phyloP scores from a whole-genome alignment of 2,888 invertebrate genomes.

The Julus scanicus region DNA sequence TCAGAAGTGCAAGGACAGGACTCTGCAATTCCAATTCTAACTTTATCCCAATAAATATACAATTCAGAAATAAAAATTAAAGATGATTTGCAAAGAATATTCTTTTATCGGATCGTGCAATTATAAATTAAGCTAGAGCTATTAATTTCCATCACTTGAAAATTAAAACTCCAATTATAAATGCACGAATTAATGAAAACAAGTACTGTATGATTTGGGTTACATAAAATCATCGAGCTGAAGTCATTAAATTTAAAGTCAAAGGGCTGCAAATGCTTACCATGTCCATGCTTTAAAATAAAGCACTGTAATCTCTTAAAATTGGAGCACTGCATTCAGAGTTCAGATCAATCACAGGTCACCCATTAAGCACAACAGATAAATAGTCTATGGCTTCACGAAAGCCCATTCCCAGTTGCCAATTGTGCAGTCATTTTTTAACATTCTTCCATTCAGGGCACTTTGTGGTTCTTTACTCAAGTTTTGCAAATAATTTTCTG shows the following conservation, averaged over 20 bases:
- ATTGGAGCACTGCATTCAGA: slow-evolving; percentile 5
- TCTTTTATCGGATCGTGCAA: not conserved
- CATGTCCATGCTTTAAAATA: slow-evolving; percentile 31
- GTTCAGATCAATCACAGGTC: not conserved
- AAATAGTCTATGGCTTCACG: not conserved
- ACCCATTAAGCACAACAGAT: slow-evolving; percentile 11
- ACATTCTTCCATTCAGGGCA: not conserved
- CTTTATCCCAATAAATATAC: slow-evolving; percentile 40
- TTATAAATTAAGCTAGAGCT: not conserved
- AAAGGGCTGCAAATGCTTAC: slow-evolving; percentile 20
- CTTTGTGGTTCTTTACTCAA: slow-evolving; percentile 4
- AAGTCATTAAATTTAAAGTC: not conserved
- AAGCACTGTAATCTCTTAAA: slow-evolving; percentile 31
- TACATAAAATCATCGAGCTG: not conserved
- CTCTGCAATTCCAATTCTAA: slow-evolving; percentile 16
- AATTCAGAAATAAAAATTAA: slow-evolving; percentile 9
- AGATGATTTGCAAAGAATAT: not conserved
- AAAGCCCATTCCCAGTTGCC: not conserved
- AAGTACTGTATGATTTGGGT: not conserved
- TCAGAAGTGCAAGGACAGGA: not conserved
- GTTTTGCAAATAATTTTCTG: slow-evolving; percentile 32
- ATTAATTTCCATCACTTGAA: not conserved
- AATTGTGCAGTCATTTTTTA: not conserved
- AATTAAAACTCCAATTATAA: not conserved
- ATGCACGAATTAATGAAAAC: not conserved